Base-by-base conservation (phyloP, 2,113 vertebrate genomes). In the Sorex araneus region DNA sequence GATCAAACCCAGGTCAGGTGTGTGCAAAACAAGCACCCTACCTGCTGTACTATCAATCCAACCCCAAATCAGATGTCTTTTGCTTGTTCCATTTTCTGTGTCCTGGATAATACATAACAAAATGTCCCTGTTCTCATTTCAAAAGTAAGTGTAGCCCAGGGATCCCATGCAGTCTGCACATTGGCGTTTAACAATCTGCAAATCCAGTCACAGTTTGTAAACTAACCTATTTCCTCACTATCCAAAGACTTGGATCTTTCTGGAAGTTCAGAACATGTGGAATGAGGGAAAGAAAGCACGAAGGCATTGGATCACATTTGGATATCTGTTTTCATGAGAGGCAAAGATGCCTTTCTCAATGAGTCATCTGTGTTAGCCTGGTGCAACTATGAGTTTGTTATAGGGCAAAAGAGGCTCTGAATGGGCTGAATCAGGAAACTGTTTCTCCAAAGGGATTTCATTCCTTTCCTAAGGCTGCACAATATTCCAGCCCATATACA, bases 1-100 rank as follows among this genome's bases (percentile, higher is more conserved):
- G 13, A 50, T 50, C 40, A 54, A 54, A 54, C 50, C 9, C 16
- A 18, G 4, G 50, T 54, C 16, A 54, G 50, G 11, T 18, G 16
- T 18, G 16, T 54, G 50, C 16, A 54, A 54, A 18, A 54, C 47
- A 54, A 54, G 16, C 16, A 54, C 50, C 50, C 16, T 54, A 54
- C 50, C 50, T 9, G 11, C 50, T 54, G 50, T 54, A 54, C 16
- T 54, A 54, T 11, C 40, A 40, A 45, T 74, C 82, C 87, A 64
- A 70, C 86, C 90, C 78, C 71, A 90, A 84, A 87, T 84, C 78
- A 92, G 50, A 63, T 81, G 82, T 60, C 43, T 92, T 84, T 78
- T 3, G 0, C 27, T 84, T 50, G 69, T 50, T 90, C 50, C 77
- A 67, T 76, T 93, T 83, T 54, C 81, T 87, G 69, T 84, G 79